A percentile compares a stretch with the other conserved stretches of the same genome.
phyloP scores from a whole-genome alignment of 1,140 invertebrate genomes.

The Babylonia areolata region DNA sequence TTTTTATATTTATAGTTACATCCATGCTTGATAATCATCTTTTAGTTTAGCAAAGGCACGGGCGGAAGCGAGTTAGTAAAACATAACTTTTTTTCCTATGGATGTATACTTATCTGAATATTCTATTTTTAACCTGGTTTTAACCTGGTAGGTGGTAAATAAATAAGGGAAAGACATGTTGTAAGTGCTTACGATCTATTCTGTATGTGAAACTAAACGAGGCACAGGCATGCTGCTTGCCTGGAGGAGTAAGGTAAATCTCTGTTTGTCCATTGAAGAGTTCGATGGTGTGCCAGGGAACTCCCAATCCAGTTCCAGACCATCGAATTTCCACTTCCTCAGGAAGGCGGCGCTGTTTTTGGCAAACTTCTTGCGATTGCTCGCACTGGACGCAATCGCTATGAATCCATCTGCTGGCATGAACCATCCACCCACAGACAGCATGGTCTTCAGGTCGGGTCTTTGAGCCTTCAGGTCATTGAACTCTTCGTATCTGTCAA shows the following conservation, averaged over 20 bases:
- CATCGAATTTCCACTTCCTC: conserved; percentile 94
- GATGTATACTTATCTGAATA: no score
- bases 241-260: conserved; percentile 91
- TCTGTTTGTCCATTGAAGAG: conserved; percentile 90
- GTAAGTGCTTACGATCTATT: no score
- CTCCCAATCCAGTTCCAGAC: conserved; percentile 96
- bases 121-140: no score
- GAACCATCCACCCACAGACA: conserved; percentile 98
- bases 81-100: no score
- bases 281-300: conserved; percentile 94
- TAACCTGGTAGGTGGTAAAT: no score
- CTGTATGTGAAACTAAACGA: no score
- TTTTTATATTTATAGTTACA: no score
- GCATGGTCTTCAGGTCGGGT: conserved; percentile 91
- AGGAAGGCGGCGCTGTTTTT: conserved; percentile 86
- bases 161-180: no score
- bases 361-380: conserved; percentile 55
- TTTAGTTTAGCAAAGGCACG: no score
- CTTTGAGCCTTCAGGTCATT: conserved; percentile 93
- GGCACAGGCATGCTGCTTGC: conserved; percentile 71
- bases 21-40: no score
- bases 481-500: conserved; percentile 89
- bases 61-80: no score
- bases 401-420: conserved; percentile 87
- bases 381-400: conserved; percentile 52